Evolutionary conservation across 30 jellyfish, hydroid and myxozoan species (phyloP).

Genomic region (Pseudorhiza aurosa): DNA sequence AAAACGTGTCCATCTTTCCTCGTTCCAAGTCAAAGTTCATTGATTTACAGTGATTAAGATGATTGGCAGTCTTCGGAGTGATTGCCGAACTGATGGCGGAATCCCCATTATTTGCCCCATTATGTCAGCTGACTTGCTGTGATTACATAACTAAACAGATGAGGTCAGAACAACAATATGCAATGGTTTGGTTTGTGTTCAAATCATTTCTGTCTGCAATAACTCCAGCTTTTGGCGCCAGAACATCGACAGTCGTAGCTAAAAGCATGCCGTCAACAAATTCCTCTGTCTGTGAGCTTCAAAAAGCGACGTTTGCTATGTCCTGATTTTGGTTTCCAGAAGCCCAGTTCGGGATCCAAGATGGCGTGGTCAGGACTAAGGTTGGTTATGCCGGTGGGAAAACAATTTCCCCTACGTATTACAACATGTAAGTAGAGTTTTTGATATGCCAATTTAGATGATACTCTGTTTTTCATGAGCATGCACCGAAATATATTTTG

Average conservation of each 20-base stretch:
- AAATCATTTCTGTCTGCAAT: constrained; percentile 17
- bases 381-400: constrained; percentile 98
- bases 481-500: too few species aligned
- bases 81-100: too few species aligned
- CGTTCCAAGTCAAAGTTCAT: too few species aligned
- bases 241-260: constrained; percentile 39
- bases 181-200: constrained; percentile 21
- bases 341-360: constrained; percentile 93
- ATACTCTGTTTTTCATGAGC: too few species aligned
- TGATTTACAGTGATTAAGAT: too few species aligned
- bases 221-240: constrained; percentile 17
- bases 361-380: constrained; percentile 86
- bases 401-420: constrained; percentile 74
- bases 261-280: constrained; percentile 33
- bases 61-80: too few species aligned
- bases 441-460: too few species aligned
- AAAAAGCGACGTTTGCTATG: constrained; percentile 95
- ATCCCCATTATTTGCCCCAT: too few species aligned
- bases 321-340: constrained; percentile 99
- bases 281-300: constrained; percentile 47
- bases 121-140: background rate
- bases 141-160: constrained; percentile 8
- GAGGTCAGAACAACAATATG: background rate
- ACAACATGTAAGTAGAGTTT: constrained; percentile 82
- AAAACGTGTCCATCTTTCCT: too few species aligned